Evolutionary conservation across 1,140 invertebrate species (phyloP), one percentile per base, ranked within the genome.

Genomic region (Zaprionus kolodkinae): DNA sequence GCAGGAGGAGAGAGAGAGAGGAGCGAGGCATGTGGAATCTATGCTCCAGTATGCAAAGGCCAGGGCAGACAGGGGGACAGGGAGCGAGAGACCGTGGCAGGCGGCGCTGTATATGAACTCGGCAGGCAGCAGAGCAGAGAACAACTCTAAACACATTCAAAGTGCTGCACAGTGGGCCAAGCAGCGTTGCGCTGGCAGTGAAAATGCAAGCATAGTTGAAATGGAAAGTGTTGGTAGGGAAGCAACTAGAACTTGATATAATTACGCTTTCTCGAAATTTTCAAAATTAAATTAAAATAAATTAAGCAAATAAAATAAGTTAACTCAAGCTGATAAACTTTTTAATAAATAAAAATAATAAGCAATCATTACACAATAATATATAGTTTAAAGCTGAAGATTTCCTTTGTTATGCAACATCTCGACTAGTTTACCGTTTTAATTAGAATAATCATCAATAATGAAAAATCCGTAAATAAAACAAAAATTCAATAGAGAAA

Each of bases 61-160:
- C 40, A 43, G 15, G 43, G 27, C 27, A 30, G 25, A 27, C n/a
- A 54, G 65, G 25, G 43, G 43, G 33, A 17, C n/a, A 63, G 15
- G 15, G 21, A 50, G 52, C 38, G 30, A 11, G 33, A 25, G 11
- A 48, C 10, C 21, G 11, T 50, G 45, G 15, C 15, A 50, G 45
- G 45, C 45, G 21, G 15, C 17, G 45, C 45, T 50, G 17, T 10
- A 21, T n/a, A 6, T 75, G 62, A 74, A 71, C 73, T 57, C 38
- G 56, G 56, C 67, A 65, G 79, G 57, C 75, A 67, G 38, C 71
- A 65, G 45, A 84, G 36, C 69, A 21, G 21, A 21, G 55, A 71
- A 72, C 54, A 78, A 55, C 75, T 72, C 82, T 65, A 64, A 85
- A 74, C 75, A 76, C 59, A 84, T 67, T 66, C 72, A 76, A 64